Percentiles rank a stretch among this genome's conserved stretches.
Evolutionary conservation across 2,888 invertebrate species (phyloP).

Genomic region (Venusia cambrica): DNA sequence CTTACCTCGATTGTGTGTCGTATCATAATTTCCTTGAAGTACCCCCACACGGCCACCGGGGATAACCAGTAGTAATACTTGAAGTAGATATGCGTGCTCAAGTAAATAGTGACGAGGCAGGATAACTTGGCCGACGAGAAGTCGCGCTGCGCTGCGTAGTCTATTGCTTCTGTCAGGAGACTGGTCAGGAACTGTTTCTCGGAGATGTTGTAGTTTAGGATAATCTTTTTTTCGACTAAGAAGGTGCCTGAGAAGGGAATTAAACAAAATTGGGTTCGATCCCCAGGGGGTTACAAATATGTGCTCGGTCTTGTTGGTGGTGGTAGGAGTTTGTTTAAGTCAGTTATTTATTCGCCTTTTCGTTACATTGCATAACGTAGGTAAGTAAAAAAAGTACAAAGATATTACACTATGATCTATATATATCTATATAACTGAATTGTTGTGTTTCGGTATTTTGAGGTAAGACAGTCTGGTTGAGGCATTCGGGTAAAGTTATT

Average conservation of each 20-base stretch:
- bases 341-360: too few species aligned
- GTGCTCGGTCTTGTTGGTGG: too few species aligned
- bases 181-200: conserved; percentile 55
- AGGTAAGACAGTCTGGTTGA: too few species aligned
- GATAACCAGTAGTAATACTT: conserved; percentile 64
- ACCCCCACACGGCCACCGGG: conserved; percentile 54
- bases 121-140: conserved; percentile 54
- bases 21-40: conserved; percentile 64
- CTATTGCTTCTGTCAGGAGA: conserved; percentile 49
- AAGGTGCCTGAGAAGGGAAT: conserved; percentile 39
- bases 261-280: conserved; percentile 2
- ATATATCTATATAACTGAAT: too few species aligned
- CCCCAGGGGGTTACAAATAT: too few species aligned
- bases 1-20: conserved; percentile 63
- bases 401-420: too few species aligned
- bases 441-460: too few species aligned
- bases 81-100: conserved; percentile 56
- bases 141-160: conserved; percentile 59
- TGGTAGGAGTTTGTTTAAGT: too few species aligned
- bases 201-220: conserved; percentile 46
- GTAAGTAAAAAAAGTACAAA: too few species aligned
- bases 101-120: conserved; percentile 55
- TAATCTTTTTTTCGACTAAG: conserved; percentile 53
- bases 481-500: too few species aligned
- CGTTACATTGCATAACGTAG: too few species aligned